Percentiles rank a stretch among this genome's conserved stretches.
phyloP scores from a whole-genome alignment of 2,797 vertebrate genomes.

The Hoplostethus atlanticus region DNA sequence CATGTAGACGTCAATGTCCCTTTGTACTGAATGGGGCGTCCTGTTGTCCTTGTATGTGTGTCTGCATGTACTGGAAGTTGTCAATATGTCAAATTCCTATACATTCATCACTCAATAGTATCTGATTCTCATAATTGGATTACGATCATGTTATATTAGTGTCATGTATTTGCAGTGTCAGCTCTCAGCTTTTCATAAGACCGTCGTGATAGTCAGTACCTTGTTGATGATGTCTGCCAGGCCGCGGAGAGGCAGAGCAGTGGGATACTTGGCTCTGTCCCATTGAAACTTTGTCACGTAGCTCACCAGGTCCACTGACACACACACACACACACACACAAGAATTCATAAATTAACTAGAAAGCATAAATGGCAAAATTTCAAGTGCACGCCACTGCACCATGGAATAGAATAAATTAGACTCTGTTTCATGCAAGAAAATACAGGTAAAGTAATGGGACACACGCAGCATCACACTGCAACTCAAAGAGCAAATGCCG shows the following conservation, averaged over 20 bases:
- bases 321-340: conserved; percentile 27
- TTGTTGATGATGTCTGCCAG: conserved; percentile 91
- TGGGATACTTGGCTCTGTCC: conserved; percentile 96
- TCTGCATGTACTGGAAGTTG: too few species aligned
- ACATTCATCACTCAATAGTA: too few species aligned
- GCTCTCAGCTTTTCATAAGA: too few species aligned
- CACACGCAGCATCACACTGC: conserved; percentile 26
- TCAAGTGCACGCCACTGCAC: conserved; percentile 2
- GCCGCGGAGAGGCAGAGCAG: conserved; percentile 88
- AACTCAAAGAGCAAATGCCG: conserved; percentile 43
- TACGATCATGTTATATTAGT: background rate
- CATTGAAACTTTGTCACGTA: conserved; percentile 94
- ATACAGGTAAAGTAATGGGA: too few species aligned
- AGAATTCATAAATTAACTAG: background rate
- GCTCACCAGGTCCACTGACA: conserved; percentile 89
- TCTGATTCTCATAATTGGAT: background rate
- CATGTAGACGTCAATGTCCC: too few species aligned
- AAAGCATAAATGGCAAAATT: background rate
- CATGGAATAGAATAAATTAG: background rate
- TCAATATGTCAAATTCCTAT: too few species aligned
- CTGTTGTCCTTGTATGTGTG: too few species aligned
- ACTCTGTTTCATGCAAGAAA: too few species aligned
- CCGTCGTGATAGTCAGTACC: conserved; percentile 77
- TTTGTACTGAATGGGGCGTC: too few species aligned
- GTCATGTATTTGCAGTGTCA: too few species aligned